Conservation (phyloP, 2,113 vertebrate species). For the Rhombomys opimus region DNA sequence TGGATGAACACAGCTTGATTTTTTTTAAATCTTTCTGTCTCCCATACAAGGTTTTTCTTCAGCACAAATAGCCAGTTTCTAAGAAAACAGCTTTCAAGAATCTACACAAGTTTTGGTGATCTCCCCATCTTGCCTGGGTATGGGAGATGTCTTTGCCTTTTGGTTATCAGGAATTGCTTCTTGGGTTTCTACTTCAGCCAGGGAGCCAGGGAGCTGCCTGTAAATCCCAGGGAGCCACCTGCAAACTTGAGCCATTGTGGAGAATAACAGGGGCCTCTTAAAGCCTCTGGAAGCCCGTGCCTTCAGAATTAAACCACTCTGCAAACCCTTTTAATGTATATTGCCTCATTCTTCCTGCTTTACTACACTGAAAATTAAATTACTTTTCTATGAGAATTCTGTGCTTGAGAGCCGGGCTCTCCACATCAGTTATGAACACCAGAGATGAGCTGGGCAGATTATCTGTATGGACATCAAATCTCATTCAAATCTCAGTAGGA, state of each 20-base stretch:
- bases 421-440: slow-evolving; percentile 2
- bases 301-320: slow-evolving; percentile 61
- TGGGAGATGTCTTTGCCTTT: background rate
- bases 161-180: background rate
- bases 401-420: background rate
- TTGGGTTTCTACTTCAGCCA: background rate
- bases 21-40: background rate
- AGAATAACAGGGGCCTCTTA: slow-evolving; percentile 25
- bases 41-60: slow-evolving; percentile 55
- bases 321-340: slow-evolving; percentile 64
- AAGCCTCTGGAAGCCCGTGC: slow-evolving; percentile 43
- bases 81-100: slow-evolving; percentile 56
- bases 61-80: slow-evolving; percentile 56
- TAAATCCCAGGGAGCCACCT: background rate
- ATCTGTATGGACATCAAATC: background rate
- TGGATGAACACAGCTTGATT: background rate
- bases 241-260: background rate
- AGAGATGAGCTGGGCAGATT: background rate
- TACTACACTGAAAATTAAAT: slow-evolving; percentile 71
- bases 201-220: slow-evolving; percentile 1
- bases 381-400: slow-evolving; percentile 64
- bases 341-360: slow-evolving; percentile 72
- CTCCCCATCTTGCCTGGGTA: background rate
- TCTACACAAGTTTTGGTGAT: slow-evolving; percentile 28
- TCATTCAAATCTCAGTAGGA: background rate